These are phyloP conservation scores for Caenorhabditis sp. DNA, from an alignment of 2,888 invertebrate species.

Conservation along the genomic window DNA sequence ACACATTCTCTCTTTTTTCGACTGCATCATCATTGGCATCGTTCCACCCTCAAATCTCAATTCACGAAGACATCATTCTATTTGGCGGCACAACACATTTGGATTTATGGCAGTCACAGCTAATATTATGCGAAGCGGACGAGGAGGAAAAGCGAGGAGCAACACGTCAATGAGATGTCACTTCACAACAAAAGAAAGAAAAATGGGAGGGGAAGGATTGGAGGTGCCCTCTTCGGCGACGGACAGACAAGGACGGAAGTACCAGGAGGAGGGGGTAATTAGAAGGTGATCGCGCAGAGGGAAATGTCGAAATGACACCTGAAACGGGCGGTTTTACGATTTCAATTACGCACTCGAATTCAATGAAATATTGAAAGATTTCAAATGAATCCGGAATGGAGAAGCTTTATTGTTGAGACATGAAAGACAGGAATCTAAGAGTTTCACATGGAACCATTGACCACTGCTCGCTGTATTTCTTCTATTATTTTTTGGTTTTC, in stretches of 20 bases:
- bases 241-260: neutral
- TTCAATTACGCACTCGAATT: neutral
- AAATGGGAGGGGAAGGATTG: neutral
- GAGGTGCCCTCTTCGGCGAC: no score
- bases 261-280: slow-evolving; percentile 3
- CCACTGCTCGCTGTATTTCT: slow-evolving; percentile 28
- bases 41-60: slow-evolving; percentile 14
- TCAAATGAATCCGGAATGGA: no score
- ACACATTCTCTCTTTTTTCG: slow-evolving; percentile 2
- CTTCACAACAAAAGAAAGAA: slow-evolving; percentile 1
- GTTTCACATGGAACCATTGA: slow-evolving; percentile 13
- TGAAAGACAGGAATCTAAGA: neutral
- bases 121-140: slow-evolving; percentile 1
- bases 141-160: neutral
- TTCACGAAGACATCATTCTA: slow-evolving; percentile 1
- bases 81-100: slow-evolving; percentile 28
- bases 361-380: no score
- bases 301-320: slow-evolving; percentile 7
- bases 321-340: slow-evolving; percentile 10
- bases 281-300: neutral
- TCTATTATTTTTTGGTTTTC: slow-evolving; percentile 21
- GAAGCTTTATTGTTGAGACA: neutral
- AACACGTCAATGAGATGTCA: neutral
- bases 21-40: no score
- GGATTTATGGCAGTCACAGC: slow-evolving; percentile 5